Percentiles rank a stretch among this genome's conserved stretches.
Evolutionary conservation across 2,113 vertebrate species (phyloP).

Genomic region (Butorides virescens): DNA sequence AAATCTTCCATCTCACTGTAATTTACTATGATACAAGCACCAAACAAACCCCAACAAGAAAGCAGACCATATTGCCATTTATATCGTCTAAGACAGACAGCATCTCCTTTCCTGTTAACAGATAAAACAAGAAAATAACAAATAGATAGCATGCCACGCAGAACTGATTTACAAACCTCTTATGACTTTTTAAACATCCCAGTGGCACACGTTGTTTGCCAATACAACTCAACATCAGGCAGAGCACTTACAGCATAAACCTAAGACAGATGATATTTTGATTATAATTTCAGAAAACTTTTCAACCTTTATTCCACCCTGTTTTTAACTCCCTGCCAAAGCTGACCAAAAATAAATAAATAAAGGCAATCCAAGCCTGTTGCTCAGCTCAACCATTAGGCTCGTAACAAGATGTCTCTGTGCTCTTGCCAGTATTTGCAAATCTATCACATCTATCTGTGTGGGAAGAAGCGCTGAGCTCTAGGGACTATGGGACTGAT

Average conservation of each 20-base stretch:
- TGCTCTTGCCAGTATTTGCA: slow-evolving; percentile 23
- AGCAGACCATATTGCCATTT: neutral
- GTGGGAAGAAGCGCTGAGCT: neutral
- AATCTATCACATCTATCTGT: slow-evolving; percentile 16
- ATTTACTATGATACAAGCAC: neutral
- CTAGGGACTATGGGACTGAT: neutral
- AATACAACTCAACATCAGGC: slow-evolving; percentile 5
- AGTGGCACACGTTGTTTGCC: neutral
- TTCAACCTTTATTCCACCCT: slow-evolving; percentile 8
- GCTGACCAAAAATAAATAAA: neutral
- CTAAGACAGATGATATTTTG: slow-evolving; percentile 11
- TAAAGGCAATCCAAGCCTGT: neutral
- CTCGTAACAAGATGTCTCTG: slow-evolving; percentile 17
- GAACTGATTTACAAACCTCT: slow-evolving; percentile 44
- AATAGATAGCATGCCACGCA: neutral
- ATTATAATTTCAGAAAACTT: slow-evolving; percentile 14
- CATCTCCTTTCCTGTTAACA: neutral
- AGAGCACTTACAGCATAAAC: neutral
- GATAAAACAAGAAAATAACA: slow-evolving; percentile 37
- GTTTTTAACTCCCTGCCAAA: slow-evolving; percentile 1
- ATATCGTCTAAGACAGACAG: neutral
- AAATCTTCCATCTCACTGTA: neutral
- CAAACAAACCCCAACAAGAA: neutral
- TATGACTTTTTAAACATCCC: slow-evolving; percentile 23
- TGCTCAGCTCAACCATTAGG: neutral